These are phyloP conservation scores for Rhodinocichla rosea DNA, from an alignment of 2,113 vertebrate species.

Conservation along the genomic window DNA sequence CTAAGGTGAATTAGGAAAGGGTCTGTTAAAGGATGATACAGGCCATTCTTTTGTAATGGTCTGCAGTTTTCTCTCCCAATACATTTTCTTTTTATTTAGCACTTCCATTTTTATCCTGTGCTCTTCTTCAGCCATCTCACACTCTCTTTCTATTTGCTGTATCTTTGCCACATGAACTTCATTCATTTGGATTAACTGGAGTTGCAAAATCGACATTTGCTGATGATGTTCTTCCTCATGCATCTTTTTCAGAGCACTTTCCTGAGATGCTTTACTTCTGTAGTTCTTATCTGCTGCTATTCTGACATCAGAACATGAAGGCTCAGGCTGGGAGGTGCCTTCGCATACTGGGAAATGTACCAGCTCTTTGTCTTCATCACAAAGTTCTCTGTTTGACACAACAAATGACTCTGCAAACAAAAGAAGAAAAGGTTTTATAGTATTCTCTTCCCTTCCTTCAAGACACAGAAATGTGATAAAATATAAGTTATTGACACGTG, in stretches of 20 bases:
- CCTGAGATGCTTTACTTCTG: constrained; percentile 79
- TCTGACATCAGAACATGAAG: constrained; percentile 78
- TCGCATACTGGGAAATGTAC: constrained; percentile 79
- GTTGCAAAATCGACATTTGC: constrained; percentile 82
- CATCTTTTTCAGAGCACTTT: constrained; percentile 82
- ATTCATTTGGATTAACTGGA: constrained; percentile 83
- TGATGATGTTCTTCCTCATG: constrained; percentile 83
- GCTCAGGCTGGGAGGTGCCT: constrained; percentile 77
- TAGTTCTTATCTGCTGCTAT: constrained; percentile 80
- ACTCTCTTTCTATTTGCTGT: constrained; percentile 82
- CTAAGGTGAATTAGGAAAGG: constrained; percentile 80
- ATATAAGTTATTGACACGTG: not conserved
- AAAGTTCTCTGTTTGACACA: constrained; percentile 79
- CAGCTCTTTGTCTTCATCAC: constrained; percentile 79
- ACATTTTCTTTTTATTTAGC: constrained; percentile 86
- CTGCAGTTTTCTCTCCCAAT: constrained; percentile 83
- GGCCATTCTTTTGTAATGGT: constrained; percentile 84
- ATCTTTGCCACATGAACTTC: constrained; percentile 84
- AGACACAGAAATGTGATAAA: not conserved
- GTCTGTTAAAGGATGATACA: constrained; percentile 81
- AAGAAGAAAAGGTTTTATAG: constrained; percentile 46
- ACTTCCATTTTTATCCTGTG: constrained; percentile 85
- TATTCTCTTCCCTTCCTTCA: not conserved
- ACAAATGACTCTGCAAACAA: constrained; percentile 76
- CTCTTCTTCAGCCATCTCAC: constrained; percentile 83